These are phyloP conservation scores for Acanthurus tractus DNA, from an alignment of 2,797 vertebrate genomes.

Conservation along the genomic window DNA sequence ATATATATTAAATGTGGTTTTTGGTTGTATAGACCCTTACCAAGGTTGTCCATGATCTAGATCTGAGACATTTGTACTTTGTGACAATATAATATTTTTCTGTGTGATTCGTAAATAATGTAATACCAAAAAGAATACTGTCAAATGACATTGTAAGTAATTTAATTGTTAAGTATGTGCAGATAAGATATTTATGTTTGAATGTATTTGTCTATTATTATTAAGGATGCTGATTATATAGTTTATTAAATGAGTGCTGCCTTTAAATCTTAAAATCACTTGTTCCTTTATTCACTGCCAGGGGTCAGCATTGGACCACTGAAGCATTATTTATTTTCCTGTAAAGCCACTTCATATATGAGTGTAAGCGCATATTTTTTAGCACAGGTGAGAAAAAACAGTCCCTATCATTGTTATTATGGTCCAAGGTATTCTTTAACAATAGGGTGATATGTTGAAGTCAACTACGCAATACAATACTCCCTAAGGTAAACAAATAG, in stretches of 20 bases:
- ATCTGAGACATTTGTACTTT: slow-evolving; percentile 19
- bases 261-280: background rate
- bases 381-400: slow-evolving; percentile 7
- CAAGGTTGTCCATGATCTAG: background rate
- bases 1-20: slow-evolving; percentile 45
- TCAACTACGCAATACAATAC: background rate
- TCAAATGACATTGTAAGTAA: background rate
- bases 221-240: slow-evolving; percentile 17
- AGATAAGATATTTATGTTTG: slow-evolving; percentile 20
- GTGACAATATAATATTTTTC: slow-evolving; percentile 18
- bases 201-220: slow-evolving; percentile 26
- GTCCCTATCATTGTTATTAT: slow-evolving; percentile 19
- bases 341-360: background rate
- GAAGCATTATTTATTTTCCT: slow-evolving; percentile 39
- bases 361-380: background rate
- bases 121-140: background rate
- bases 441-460: background rate
- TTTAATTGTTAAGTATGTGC: slow-evolving; percentile 10
- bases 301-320: slow-evolving; percentile 72
- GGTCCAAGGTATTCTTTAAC: background rate
- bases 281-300: slow-evolving; percentile 37
- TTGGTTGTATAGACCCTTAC: slow-evolving; percentile 12
- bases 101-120: slow-evolving; percentile 18
- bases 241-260: background rate
- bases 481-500: slow-evolving; percentile 13